A percentile compares a stretch with the other conserved stretches of the same genome.
Conservation (phyloP, 2,797 vertebrate species). For the Argentina silus region DNA sequence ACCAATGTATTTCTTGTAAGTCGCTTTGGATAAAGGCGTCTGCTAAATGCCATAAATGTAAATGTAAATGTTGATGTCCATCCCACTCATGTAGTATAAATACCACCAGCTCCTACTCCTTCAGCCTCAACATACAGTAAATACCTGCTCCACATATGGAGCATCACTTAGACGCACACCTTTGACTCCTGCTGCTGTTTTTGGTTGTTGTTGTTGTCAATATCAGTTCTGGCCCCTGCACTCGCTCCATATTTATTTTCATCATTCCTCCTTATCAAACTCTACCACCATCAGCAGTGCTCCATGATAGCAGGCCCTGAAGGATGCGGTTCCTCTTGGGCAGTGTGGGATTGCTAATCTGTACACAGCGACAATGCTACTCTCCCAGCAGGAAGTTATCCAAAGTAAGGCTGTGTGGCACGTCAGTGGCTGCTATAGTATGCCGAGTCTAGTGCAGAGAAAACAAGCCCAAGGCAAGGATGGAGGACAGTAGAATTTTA, state of each 20-base stretch:
- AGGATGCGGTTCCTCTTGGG: conserved; percentile 60
- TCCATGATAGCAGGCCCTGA: conserved; percentile 58
- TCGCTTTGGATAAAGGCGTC: too few relatives aligned
- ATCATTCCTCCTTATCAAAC: conserved; percentile 62
- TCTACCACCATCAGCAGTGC: conserved; percentile 49
- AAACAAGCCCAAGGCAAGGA: conserved; percentile 28
- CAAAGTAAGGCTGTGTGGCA: conserved; percentile 39
- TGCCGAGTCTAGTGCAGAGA: conserved; percentile 16
- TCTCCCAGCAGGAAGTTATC: conserved; percentile 55
- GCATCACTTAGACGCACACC: background rate
- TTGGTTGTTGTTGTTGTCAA: conserved; percentile 45
- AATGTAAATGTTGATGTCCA: too few relatives aligned
- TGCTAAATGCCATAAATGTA: too few relatives aligned
- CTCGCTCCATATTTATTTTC: conserved; percentile 56
- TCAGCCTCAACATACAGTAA: background rate
- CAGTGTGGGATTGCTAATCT: conserved; percentile 57
- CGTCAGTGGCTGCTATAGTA: conserved; percentile 29
- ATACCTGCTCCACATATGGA: background rate
- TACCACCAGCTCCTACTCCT: background rate
- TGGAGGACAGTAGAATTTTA: conserved; percentile 3
- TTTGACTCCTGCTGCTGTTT: background rate
- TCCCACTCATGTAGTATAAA: background rate
- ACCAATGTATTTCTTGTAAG: too few relatives aligned
- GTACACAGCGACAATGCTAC: conserved; percentile 44
- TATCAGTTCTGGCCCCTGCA: conserved; percentile 56